These are phyloP conservation scores for Armadillidium nasatum DNA, from an alignment of 1,140 invertebrate species.

Conservation along the genomic window DNA sequence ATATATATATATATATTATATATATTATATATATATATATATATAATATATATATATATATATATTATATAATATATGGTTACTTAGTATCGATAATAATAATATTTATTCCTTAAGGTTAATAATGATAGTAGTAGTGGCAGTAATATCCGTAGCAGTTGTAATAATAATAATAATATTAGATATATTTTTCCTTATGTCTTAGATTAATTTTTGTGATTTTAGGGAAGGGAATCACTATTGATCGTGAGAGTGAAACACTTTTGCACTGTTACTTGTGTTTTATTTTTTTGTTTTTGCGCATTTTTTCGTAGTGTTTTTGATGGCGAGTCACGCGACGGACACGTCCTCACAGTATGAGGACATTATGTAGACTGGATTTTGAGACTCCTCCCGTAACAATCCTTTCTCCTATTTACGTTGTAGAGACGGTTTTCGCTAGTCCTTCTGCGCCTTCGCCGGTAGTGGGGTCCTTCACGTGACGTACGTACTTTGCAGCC, in stretches of 20 bases:
- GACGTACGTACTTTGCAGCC: neutral
- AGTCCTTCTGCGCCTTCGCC: constrained; percentile 9
- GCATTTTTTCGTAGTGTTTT: too few relatives aligned
- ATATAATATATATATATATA: constrained; percentile 15
- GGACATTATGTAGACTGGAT: neutral
- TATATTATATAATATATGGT: neutral
- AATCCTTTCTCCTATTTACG: neutral
- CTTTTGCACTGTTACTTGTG: neutral
- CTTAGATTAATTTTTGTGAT: too few relatives aligned
- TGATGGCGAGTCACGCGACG: neutral
- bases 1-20: neutral
- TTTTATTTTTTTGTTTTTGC: neutral
- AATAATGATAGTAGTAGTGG: too few relatives aligned
- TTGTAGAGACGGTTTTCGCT: neutral
- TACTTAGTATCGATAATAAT: too few relatives aligned
- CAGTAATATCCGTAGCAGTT: too few relatives aligned
- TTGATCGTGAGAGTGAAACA: neutral
- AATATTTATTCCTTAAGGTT: too few relatives aligned
- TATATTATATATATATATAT: constrained; percentile 15
- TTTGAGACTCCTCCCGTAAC: neutral
- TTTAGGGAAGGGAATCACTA: neutral
- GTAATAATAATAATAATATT: too few relatives aligned
- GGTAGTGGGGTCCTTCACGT: neutral
- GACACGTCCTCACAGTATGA: neutral
- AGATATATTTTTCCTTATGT: too few relatives aligned